Percentiles rank a stretch among this genome's conserved stretches.
These are phyloP conservation scores for Vipera ursinii DNA, from an alignment of 2,797 vertebrate species.

Conservation along the genomic window DNA sequence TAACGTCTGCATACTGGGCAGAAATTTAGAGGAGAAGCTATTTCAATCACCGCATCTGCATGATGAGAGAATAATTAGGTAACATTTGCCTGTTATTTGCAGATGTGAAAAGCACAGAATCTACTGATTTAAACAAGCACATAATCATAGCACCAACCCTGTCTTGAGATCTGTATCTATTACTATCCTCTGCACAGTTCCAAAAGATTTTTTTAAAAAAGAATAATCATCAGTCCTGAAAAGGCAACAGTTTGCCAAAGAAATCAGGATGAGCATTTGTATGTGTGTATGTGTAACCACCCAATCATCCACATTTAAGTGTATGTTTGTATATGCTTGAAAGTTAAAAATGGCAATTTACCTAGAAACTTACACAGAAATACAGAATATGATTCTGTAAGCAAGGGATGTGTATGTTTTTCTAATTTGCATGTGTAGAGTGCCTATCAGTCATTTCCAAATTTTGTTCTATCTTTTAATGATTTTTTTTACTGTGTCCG, in stretches of 20 bases:
- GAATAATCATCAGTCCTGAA: not conserved
- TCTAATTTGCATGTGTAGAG: not conserved
- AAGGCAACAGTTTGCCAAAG: not conserved
- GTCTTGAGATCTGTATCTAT: not conserved
- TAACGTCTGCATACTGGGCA: not conserved
- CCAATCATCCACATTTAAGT: not conserved
- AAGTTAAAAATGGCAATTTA: not conserved
- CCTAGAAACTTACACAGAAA: not conserved
- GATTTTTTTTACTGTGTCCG: not conserved
- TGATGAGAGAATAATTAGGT: not conserved
- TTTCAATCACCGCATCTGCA: not conserved
- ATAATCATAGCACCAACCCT: not conserved
- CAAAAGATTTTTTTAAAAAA: not conserved
- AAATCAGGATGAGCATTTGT: not conserved
- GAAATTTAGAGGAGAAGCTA: not conserved
- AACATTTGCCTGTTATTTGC: not conserved
- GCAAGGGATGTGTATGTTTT: not conserved
- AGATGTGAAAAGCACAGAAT: not conserved
- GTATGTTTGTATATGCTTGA: not conserved
- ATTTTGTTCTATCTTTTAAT: not conserved
- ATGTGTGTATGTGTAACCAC: not conserved
- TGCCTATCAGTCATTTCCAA: not conserved
- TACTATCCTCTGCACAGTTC: not conserved
- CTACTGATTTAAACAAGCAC: not conserved
- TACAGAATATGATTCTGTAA: not conserved